phyloP scores from a whole-genome alignment of 2,888 invertebrate species.

The Epinotia ramella region DNA sequence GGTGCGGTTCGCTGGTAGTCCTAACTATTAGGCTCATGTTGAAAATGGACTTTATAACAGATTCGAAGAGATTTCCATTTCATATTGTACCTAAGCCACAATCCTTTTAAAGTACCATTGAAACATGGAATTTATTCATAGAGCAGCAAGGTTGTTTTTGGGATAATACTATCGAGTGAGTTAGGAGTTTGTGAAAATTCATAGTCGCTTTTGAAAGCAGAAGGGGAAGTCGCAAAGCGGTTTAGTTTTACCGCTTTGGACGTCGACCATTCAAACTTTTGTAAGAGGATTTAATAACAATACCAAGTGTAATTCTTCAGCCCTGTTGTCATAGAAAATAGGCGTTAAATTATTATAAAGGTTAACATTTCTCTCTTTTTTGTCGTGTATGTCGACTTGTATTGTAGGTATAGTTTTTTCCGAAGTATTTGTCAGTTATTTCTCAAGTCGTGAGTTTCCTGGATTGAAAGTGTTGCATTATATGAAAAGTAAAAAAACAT shows the following conservation, averaged over 20 bases:
- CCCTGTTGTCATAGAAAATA: constrained; percentile 2
- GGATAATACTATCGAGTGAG: neutral
- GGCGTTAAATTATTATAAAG: neutral
- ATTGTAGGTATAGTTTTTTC: too few relatives aligned
- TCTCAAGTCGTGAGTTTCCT: neutral
- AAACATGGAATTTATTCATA: neutral
- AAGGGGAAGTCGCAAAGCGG: constrained; percentile 59
- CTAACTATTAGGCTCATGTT: constrained; percentile 48
- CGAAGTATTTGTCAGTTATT: too few relatives aligned
- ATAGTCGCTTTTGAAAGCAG: constrained; percentile 45
- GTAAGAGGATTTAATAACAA: constrained; percentile 64
- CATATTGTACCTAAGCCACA: neutral
- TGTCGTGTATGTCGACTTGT: neutral
- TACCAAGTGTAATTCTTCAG: constrained; percentile 47
- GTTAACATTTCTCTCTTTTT: neutral
- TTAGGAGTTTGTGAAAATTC: neutral
- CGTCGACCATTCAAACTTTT: constrained; percentile 57
- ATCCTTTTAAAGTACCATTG: neutral
- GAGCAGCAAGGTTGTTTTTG: neutral
- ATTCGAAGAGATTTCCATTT: constrained; percentile 49
- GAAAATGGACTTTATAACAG: constrained; percentile 57
- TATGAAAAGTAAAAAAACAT: too few relatives aligned
- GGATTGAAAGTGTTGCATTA: neutral
- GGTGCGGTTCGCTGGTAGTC: constrained; percentile 12
- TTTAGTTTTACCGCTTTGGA: constrained; percentile 61